Evolutionary conservation across 1,140 invertebrate genomes (phyloP).

Genomic region (Dendrolimus punctatus): DNA sequence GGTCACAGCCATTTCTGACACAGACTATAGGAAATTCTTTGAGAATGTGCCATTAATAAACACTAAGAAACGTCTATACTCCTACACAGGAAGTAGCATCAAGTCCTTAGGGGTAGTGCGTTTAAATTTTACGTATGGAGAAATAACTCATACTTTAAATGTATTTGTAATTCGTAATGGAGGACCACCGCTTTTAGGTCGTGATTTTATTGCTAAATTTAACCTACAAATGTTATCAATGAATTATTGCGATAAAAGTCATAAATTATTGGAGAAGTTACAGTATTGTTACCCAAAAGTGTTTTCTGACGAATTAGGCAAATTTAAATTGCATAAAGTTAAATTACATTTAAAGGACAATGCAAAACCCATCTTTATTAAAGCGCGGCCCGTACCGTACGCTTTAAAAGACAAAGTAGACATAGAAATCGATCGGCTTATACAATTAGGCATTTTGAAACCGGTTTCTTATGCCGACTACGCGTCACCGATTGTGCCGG

Average conservation of each 20-base stretch:
- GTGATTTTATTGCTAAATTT: constrained; percentile 14
- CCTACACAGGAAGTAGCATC: constrained; percentile 6
- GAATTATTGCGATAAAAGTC: constrained; percentile 9
- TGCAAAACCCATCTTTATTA: constrained; percentile 7
- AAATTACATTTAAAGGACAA: constrained; percentile 7
- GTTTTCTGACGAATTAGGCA: constrained; percentile 8
- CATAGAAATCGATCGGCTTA: neutral
- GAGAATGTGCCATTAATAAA: constrained; percentile 5
- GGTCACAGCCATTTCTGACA: constrained; percentile 4
- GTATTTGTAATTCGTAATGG: constrained; percentile 9
- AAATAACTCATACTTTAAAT: neutral
- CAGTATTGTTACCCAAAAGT: constrained; percentile 2
- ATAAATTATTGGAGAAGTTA: constrained; percentile 1
- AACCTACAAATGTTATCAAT: constrained; percentile 9
- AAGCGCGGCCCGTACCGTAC: constrained; percentile 5
- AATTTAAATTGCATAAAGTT: constrained; percentile 8
- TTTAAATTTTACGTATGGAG: constrained; percentile 5
- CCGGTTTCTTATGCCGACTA: constrained; percentile 1
- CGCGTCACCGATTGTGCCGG: constrained; percentile 1
- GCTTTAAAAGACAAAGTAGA: constrained; percentile 7
- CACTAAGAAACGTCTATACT: constrained; percentile 6
- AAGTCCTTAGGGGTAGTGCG: constrained; percentile 1
- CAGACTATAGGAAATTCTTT: constrained; percentile 4
- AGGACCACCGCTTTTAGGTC: constrained; percentile 11
- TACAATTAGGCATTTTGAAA: constrained; percentile 2